These are phyloP conservation scores for Chaenocephalus aceratus DNA, from an alignment of 2,113 vertebrate species.

Conservation along the genomic window DNA sequence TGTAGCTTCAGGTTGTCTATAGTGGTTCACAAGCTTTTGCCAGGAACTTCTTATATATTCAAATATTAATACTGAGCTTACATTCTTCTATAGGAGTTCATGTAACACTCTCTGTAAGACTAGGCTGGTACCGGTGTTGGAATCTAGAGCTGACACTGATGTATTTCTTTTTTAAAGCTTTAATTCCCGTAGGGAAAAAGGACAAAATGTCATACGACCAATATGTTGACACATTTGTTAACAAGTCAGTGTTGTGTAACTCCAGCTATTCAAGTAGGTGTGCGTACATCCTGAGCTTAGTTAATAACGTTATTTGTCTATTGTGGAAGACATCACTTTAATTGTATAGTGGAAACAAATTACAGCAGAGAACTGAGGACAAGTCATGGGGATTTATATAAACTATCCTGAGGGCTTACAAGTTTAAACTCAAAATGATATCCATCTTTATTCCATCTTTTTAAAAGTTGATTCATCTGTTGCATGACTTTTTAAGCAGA, in stretches of 20 bases:
- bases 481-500: too few species aligned
- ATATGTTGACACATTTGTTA: slow-evolving; percentile 9
- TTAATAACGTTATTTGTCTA: slow-evolving; percentile 1
- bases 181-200: slow-evolving; percentile 22
- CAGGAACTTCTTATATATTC: slow-evolving; percentile 15
- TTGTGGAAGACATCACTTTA: not conserved
- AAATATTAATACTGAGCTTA: slow-evolving; percentile 14
- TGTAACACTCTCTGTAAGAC: not conserved
- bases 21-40: slow-evolving; percentile 25
- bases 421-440: too few species aligned
- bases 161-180: slow-evolving; percentile 26
- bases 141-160: not conserved
- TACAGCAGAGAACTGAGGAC: not conserved
- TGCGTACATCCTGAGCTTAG: slow-evolving; percentile 5
- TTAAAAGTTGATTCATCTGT: too few species aligned
- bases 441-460: too few species aligned
- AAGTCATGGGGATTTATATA: not conserved
- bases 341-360: slow-evolving; percentile 12
- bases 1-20: slow-evolving; percentile 44
- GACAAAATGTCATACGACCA: slow-evolving; percentile 18
- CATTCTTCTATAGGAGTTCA: slow-evolving; percentile 4
- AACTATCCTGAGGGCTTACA: not conserved
- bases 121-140: slow-evolving; percentile 13
- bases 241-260: slow-evolving; percentile 37
- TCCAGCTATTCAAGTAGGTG: not conserved